Base-by-base conservation (phyloP, 1,140 invertebrate species). In the Drosophila kohkoa region DNA sequence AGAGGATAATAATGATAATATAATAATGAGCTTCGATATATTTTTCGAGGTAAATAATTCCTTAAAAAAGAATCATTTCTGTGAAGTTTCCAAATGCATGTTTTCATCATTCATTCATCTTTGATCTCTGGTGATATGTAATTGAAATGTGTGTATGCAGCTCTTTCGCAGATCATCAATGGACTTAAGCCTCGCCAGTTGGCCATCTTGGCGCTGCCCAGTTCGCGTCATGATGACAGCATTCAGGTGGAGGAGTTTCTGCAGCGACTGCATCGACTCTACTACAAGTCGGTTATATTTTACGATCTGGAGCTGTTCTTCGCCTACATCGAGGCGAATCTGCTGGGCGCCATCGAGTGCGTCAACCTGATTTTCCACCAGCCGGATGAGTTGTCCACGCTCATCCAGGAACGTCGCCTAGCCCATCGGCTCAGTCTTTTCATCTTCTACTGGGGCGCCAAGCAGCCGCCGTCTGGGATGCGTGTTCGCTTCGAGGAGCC, bases 381-480 rank as follows among this genome's bases (percentile, higher is more conserved):
- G 28, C 92, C 92, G 8, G 55, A 68, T 28, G 71, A 87, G 52
- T 66, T 92, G 2, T 73, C 76, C 6, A 51, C 60, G 2, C 58
- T 64, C 11, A 83, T 92, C 20, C 71, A 75, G 16, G 67, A 77
- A 8, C 79, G 85, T 1, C 77, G 70, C 5, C 54, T 92, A 6
- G 81, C 91, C 10, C 92, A 92, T 70, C 91, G 92, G 3, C 77
- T 92, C 7, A 92, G 85, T 49, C 71, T 92, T 6, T 92, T 87
- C 38, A 89, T 92, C 62, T 92, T 92, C 55, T 92, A 90, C 41
- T 92, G 92, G 92, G 89, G 91, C 57, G 91, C 92, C 30, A 73
- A 65, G 8, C 68, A 67, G 54, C 79, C 77, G 6, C 91, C 90
- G 0, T 81, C 59, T 6, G 41, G 59, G 1, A 46, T 46, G 0